phyloP scores from a whole-genome alignment of 2,888 invertebrate genomes.

The Chloromyia formosa region DNA sequence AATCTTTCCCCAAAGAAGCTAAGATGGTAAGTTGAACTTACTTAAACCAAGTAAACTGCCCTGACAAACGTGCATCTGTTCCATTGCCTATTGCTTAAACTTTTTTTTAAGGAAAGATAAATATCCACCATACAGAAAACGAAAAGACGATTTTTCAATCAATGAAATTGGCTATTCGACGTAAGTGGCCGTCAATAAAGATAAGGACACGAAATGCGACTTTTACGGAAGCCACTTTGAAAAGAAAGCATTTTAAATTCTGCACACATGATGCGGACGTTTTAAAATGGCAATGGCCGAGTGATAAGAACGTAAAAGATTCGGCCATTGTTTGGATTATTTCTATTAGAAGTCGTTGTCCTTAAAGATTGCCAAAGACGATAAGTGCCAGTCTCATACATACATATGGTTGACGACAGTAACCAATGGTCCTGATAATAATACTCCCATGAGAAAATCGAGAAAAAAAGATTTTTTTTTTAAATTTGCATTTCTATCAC shows the following conservation, averaged over 20 bases:
- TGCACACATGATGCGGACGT: conserved; percentile 39
- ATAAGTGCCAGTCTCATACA: neutral
- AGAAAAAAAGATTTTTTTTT: neutral
- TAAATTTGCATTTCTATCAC: conserved; percentile 26
- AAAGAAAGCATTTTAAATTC: conserved; percentile 46
- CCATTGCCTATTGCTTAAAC: no score
- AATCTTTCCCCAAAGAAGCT: no score
- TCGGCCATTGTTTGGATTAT: conserved; percentile 28
- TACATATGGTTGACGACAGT: conserved; percentile 8
- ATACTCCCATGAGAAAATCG: conserved; percentile 1
- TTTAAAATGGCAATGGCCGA: conserved; percentile 43
- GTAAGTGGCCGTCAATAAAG: conserved; percentile 45
- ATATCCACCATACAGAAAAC: neutral
- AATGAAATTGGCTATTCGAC: conserved; percentile 44
- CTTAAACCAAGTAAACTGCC: no score
- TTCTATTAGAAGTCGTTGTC: conserved; percentile 35
- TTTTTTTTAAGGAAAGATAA: conserved; percentile 27
- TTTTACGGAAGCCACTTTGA: neutral
- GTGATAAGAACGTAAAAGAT: conserved; percentile 36
- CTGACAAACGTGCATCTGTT: no score
- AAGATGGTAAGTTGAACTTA: no score
- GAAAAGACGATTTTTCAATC: conserved; percentile 32
- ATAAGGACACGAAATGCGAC: conserved; percentile 40
- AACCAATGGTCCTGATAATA: neutral
- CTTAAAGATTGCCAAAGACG: neutral